phyloP scores from a whole-genome alignment of 2,888 invertebrate species.

The Orchesellides sinensis region DNA sequence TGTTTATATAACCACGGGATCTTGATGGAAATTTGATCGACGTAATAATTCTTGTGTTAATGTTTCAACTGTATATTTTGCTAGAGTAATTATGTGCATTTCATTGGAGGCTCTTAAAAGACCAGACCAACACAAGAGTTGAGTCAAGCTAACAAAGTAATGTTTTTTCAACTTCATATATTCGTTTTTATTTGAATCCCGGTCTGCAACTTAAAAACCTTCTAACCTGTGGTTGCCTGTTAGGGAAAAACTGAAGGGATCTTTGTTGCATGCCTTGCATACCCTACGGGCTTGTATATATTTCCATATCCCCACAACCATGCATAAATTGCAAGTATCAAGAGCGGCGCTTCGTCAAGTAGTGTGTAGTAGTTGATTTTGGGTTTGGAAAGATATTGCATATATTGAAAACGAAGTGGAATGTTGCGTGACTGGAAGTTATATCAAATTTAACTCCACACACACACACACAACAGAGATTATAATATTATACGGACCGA shows the following conservation, averaged over 20 bases:
- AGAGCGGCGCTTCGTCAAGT: not conserved
- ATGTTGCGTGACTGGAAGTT: constrained; percentile 71
- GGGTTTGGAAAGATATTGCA: constrained; percentile 47
- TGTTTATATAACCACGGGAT: constrained; percentile 34
- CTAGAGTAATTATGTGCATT: constrained; percentile 60
- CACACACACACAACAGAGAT: not conserved
- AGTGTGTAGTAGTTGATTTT: constrained; percentile 26
- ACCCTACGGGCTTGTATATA: constrained; percentile 8
- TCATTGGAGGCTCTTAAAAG: not conserved
- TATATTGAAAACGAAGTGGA: constrained; percentile 72
- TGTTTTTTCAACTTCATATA: constrained; percentile 20
- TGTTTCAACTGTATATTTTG: constrained; percentile 40
- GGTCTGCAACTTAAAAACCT: not conserved
- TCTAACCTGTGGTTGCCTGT: not conserved
- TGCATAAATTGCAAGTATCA: constrained; percentile 33
- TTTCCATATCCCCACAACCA: not conserved
- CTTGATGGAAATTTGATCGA: constrained; percentile 65
- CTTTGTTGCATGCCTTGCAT: constrained; percentile 36
- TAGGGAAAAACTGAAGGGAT: not conserved
- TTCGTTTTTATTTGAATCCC: constrained; percentile 18
- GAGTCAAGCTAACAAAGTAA: constrained; percentile 8
- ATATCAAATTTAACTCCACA: constrained; percentile 57
- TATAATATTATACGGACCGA: no score
- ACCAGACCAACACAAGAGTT: not conserved
- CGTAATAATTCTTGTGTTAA: constrained; percentile 56